A percentile compares a stretch with the other conserved stretches of the same genome.
Conservation (phyloP, 2,113 vertebrate species). For the Rissa tridactyla region DNA sequence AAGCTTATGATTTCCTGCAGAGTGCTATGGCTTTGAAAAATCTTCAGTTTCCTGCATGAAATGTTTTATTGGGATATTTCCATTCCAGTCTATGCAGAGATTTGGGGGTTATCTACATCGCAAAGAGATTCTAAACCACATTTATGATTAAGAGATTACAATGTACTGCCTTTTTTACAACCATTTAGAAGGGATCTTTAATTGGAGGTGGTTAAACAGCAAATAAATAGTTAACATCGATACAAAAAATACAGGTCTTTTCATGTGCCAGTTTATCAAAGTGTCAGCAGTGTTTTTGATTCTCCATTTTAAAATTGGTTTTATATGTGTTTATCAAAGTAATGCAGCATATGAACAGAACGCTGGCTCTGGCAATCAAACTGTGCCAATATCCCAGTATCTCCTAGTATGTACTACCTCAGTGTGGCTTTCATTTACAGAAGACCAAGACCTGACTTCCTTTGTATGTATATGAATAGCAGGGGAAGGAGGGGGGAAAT, state of each 20-base stretch:
- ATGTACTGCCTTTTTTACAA: background rate
- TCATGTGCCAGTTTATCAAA: background rate
- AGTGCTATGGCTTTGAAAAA: background rate
- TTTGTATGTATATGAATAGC: background rate
- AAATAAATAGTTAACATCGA: background rate
- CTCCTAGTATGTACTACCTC: background rate
- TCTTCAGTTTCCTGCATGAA: background rate
- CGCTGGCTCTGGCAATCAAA: background rate
- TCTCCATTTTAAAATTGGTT: background rate
- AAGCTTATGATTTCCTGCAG: background rate
- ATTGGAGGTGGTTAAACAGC: background rate
- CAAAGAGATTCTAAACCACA: background rate
- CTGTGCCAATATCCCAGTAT: background rate
- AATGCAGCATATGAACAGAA: background rate
- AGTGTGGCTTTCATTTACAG: background rate
- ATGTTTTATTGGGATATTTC: background rate
- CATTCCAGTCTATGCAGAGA: background rate
- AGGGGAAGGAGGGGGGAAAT: background rate
- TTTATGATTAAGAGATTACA: background rate
- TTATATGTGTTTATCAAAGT: background rate
- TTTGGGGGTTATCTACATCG: background rate
- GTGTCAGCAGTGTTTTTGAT: background rate
- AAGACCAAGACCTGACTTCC: background rate
- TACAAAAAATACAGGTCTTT: background rate
- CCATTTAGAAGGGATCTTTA: background rate